Evolutionary conservation across 2,113 vertebrate genomes (phyloP).

Genomic region (Gymnogyps californianus): DNA sequence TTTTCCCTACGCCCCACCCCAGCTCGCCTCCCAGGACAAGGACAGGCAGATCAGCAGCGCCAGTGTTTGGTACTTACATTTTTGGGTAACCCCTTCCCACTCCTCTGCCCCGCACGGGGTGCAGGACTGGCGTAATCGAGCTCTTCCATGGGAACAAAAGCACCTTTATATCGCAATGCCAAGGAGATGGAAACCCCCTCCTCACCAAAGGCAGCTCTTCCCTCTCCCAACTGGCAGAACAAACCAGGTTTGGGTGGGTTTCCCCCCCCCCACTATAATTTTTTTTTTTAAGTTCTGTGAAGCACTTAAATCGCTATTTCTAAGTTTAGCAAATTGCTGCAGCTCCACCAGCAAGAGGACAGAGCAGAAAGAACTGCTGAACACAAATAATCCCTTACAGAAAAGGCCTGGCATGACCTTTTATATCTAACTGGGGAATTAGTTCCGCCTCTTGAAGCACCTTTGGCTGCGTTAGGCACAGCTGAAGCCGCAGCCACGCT

Average conservation of each 20-base stretch:
- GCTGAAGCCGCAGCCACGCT: not conserved
- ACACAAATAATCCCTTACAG: fast-evolving
- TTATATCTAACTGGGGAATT: not conserved
- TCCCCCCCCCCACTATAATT: too few species aligned
- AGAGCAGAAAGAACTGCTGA: fast-evolving
- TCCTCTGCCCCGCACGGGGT: fast-evolving
- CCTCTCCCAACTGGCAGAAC: too few species aligned
- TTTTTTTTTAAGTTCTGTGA: too few species aligned
- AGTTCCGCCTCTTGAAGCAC: not conserved
- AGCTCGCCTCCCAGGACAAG: not conserved
- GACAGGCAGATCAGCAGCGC: not conserved
- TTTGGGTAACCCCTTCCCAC: not conserved
- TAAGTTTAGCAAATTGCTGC: not conserved
- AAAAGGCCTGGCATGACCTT: not conserved
- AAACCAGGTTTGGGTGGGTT: not conserved
- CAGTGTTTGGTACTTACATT: fast-evolving
- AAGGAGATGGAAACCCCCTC: not conserved
- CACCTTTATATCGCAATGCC: fast-evolving
- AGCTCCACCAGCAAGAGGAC: too few species aligned
- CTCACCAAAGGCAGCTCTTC: not conserved
- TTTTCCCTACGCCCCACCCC: fast-evolving
- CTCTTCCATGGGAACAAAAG: fast-evolving
- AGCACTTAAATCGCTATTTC: not conserved
- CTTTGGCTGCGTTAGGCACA: not conserved
- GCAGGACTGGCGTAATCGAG: fast-evolving